Base-by-base conservation (phyloP, 2,888 invertebrate species). In the Stenolophus ochropezus region DNA sequence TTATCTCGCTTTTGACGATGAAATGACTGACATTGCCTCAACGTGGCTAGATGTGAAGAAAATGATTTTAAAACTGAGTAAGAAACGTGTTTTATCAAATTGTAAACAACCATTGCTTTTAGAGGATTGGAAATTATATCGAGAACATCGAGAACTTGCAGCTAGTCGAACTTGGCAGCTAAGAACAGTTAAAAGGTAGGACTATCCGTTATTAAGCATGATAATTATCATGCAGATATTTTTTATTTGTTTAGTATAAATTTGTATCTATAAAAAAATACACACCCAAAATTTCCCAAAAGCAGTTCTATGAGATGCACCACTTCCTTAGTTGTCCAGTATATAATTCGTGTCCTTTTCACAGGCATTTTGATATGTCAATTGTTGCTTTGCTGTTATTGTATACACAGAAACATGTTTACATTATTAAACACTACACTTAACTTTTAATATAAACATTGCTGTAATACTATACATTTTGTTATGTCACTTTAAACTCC, bases 1-100 rank as follows among this genome's bases (percentile, higher is more conserved):
- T 77, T 92, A 91, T 86, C 87, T 91, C 80, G 90, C 90, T 82
- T 92, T 92, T 86, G 91, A 92, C 82, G 90, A 92, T 85, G 92
- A 92, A 85, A 92, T 92, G 91, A 91, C 90, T 75, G 89, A 90
- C 82, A 90, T 92, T 65, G 90, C 90, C 80, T 90, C 90, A 27
- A 88, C 91, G 82, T 92, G 92, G 91, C 88, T 90, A 23, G 91
- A 92, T 84, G 90, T 91, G 61, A 91, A 91, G 84, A 89, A 90
- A 49, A 88, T 91, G 49, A 90, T 92, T 83, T 91, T 91, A 84
- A 90, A 90, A 82, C 91, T 75, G 27, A 81, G 75, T 65, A 74
- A 75, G 27, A 75, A 81, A 65, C 81, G 81, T 16, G 75, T 65
- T 25, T 58, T 75, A 51, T 75, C 75, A 1, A 74, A 81, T 75